Base-by-base conservation (phyloP, 2,888 invertebrate species). In the Alloscopus bannaensis region DNA sequence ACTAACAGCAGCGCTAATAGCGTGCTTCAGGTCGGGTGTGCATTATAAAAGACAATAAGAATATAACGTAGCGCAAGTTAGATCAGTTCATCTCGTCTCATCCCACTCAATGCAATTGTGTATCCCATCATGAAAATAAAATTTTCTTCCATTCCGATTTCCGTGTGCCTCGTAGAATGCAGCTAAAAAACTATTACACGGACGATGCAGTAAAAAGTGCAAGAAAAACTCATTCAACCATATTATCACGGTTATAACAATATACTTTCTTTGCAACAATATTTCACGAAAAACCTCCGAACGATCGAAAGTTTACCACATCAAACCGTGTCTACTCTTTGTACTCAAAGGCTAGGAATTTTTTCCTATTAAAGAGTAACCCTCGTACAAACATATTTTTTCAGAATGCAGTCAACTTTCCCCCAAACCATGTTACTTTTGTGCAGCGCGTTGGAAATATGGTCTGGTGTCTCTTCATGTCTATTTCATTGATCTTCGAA, bases 11-110 rank as follows among this genome's bases (percentile, higher is more conserved):
- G n/a, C 36, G 42, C 50, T 57, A 55, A 57, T 73, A 28, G 57
- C 24, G 45, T 73, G 65, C 73, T 73, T 65, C 28, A 73, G 73
- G 73, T 64, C 45, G 40, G 40, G 28, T 42, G 73, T 52, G 57
- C 47, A 65, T 65, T 73, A 65, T n/a, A 65, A 65, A 55, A 57
- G 36, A 73, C 57, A 45, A 73, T 57, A 65, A 52, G 40, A n/a
- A n/a, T n/a, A n/a, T n/a, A n/a, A n/a, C n/a, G n/a, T n/a, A n/a
- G n/a, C n/a, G n/a, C n/a, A n/a, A n/a, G n/a, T n/a, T n/a, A n/a
- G n/a, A n/a, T n/a, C n/a, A n/a, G n/a, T n/a, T n/a, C n/a, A n/a
- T n/a, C n/a, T n/a, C n/a, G n/a, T n/a, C n/a, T n/a, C n/a, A n/a
- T n/a, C n/a, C n/a, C n/a, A n/a, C n/a, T n/a, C n/a, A n/a, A n/a